Evolutionary conservation across 2,113 vertebrate species (phyloP), one percentile per base, ranked within the genome.

Genomic region (Calyptomena viridis): DNA sequence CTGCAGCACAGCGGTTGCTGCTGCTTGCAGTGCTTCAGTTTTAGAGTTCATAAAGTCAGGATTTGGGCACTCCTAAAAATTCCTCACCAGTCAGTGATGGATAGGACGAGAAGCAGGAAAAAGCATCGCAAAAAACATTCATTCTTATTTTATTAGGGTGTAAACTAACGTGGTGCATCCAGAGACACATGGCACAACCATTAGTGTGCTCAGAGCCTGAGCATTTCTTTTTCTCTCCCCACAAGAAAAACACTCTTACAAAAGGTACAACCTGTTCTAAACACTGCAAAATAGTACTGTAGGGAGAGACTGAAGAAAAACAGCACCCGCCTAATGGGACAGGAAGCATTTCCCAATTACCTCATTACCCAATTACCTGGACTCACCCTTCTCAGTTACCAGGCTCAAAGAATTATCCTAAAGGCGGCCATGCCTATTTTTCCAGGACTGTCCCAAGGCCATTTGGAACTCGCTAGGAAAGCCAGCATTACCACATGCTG

Each of bases 11-110:
- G 49, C 3, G 14, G 28, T 33, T 86, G 56, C 19, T 4, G 6
- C 30, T 64, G 49, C 50, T 78, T 69, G 64, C 39, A 68, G 58
- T 0, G 0, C 31, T 72, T 40, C 47, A 22, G 40, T 39, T 80
- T 60, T 19, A 52, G 13, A 47, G 8, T 12, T 72, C 37, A 33
- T 37, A 68, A 71, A 76, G 6, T 8, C 67, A 53, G 28, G 4
- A 39, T 85, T 72, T 83, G 62, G 60, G 55, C 68, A n/a, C n/a
- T 56, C 46, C 28, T 72, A n/a, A 89, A 73, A 60, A 37, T 1
- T 17, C 1, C 0, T 19, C 4, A 2, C 30, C 44, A 9, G 30
- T 16, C 30, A n/a, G 31, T 3, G 39, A 58, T 0, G 1, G 31
- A 27, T 11, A 75, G 17, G 19, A 73, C 0, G 3, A 40, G 77